phyloP scores from a whole-genome alignment of 1,140 invertebrate species.

The Chrysopa pallens region DNA sequence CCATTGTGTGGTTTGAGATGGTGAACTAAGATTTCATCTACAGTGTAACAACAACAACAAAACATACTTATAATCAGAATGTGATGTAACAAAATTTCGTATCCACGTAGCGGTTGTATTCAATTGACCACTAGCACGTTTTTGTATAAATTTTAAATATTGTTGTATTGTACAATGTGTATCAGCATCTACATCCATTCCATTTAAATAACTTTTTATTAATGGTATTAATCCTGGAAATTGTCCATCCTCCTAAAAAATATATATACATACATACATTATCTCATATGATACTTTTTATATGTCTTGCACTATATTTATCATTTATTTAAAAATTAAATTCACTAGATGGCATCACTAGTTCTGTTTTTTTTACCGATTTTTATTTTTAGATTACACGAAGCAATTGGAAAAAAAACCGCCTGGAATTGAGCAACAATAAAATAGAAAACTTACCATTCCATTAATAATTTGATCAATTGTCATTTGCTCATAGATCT shows the following conservation, averaged over 20 bases:
- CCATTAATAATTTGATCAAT: constrained; percentile 97
- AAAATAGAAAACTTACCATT: too few relatives aligned
- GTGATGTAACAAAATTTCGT: constrained; percentile 70
- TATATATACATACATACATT: too few relatives aligned
- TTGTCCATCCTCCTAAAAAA: constrained; percentile 39
- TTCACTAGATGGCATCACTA: too few relatives aligned
- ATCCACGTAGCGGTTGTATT: constrained; percentile 85
- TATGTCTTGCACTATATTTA: too few relatives aligned
- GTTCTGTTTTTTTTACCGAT: too few relatives aligned
- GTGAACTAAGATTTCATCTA: too few relatives aligned
- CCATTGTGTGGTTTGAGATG: too few relatives aligned
- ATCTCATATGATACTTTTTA: too few relatives aligned
- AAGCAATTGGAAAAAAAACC: too few relatives aligned
- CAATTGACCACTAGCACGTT: constrained; percentile 70
- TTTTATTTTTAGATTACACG: too few relatives aligned
- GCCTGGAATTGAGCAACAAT: too few relatives aligned
- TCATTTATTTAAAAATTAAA: too few relatives aligned
- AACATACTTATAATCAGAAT: constrained; percentile 77
- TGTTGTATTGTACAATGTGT: constrained; percentile 93
- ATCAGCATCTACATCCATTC: constrained; percentile 91
- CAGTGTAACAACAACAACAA: neutral
- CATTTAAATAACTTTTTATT: constrained; percentile 81
- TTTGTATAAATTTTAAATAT: constrained; percentile 88
- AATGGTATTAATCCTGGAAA: constrained; percentile 93
- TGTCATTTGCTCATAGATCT: constrained; percentile 63